Base-by-base conservation (phyloP, 2,113 vertebrate genomes). In the Australoheros scitulus region DNA sequence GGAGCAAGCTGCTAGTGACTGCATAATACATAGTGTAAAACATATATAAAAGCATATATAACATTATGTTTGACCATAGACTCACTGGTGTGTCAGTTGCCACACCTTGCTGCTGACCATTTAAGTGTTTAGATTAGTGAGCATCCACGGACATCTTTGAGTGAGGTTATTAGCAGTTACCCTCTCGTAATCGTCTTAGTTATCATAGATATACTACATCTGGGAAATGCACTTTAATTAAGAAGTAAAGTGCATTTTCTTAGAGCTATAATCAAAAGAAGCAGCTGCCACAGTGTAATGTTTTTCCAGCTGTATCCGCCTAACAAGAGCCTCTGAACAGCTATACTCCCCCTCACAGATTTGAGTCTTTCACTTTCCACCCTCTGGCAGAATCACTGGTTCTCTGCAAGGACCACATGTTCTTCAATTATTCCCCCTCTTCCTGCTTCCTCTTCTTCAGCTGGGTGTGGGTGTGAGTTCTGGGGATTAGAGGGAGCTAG, bases 401-500 rank as follows among this genome's bases (percentile, higher is more conserved):
- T 90, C 80, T 82, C 88, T 87, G 84, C 55, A 59, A 85, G 47
- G 79, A 76, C 85, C 36, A 29, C 75, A 78, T 91, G 84, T 86
- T 88, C 70, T 77, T 90, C 80, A 89, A 80, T 91, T 85, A 89
- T 92, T 88, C 61, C 77, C 82, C 34, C 6, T 6, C 17, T 29
- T 56, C 11, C 15, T 80, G 79, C 55, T 84, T 87, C 74, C 65
- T 80, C 56, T 56, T 78, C 56, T 52, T 88, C 70, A 88, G 70
- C 50, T 90, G 88, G 79, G 76, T 87, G 89, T 91, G 87, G 85
- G 85, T 87, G 87, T 91, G 88, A 61, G 87, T 82, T 88, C 82
- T 87, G 87, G 72, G 90, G 92, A 93, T 94, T 93, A 94, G 65
- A 91, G 63, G 80, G 85, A 55, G 47, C 17, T 29, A 72, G 68